These are phyloP conservation scores for Zosterops borbonicus DNA, from an alignment of 2,113 vertebrate genomes.

Conservation along the genomic window DNA sequence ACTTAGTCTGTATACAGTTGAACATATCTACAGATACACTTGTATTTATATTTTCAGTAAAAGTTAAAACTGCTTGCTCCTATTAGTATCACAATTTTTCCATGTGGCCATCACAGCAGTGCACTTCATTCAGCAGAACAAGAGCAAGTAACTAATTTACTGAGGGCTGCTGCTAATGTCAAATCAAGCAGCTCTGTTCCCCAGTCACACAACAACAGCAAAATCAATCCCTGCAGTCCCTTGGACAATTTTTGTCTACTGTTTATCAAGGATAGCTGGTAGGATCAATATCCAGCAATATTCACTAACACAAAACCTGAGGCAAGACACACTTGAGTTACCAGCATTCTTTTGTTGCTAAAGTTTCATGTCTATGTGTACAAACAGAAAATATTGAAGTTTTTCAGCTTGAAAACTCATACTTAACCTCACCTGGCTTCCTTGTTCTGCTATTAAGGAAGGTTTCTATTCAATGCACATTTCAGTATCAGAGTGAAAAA, in stretches of 20 bases:
- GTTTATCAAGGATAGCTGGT: conserved; percentile 4
- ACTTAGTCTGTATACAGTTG: background rate
- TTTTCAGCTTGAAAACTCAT: background rate
- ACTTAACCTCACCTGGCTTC: background rate
- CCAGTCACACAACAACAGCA: background rate
- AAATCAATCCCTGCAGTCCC: conserved; percentile 29
- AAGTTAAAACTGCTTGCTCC: background rate
- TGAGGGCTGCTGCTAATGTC: background rate
- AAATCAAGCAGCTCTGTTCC: background rate
- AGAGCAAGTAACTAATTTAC: background rate
- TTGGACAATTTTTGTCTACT: conserved; percentile 1
- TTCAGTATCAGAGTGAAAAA: background rate
- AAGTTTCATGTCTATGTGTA: background rate
- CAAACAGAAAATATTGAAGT: background rate
- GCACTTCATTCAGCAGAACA: background rate
- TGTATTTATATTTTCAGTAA: background rate
- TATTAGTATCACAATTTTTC: background rate
- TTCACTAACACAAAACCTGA: background rate
- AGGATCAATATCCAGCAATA: conserved; percentile 16
- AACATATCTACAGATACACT: background rate
- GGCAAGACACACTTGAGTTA: background rate
- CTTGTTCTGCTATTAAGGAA: background rate
- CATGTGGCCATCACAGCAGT: background rate
- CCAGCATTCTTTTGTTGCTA: background rate
- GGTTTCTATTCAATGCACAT: background rate